Conservation (phyloP, 2,797 vertebrate species). For the Margarornis squamiger region DNA sequence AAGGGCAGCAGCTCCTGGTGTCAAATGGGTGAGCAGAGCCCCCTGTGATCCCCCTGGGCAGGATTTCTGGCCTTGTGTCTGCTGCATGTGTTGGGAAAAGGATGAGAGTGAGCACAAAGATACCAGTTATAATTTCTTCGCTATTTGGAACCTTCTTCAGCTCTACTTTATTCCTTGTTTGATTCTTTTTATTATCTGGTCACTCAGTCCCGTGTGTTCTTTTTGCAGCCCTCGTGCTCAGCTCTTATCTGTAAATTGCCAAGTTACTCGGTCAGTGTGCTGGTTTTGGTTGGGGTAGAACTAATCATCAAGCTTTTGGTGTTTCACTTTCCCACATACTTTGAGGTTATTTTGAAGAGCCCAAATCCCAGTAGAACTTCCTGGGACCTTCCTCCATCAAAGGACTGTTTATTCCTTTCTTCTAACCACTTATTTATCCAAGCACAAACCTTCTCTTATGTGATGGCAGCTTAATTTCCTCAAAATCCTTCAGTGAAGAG, state of each 20-base stretch:
- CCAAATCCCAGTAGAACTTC: not conserved
- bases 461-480: not conserved
- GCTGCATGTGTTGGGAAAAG: not conserved
- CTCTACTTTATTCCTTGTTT: not conserved
- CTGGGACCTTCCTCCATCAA: not conserved
- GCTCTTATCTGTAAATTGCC: not conserved
- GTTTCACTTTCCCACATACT: not conserved
- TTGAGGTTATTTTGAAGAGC: not conserved
- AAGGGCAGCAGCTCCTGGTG: not conserved
- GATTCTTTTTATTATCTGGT: fast-evolving
- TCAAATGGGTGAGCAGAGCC: not conserved
- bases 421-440: not conserved
- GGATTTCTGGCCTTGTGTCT: not conserved
- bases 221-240: not conserved
- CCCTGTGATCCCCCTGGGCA: not conserved
- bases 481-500: not conserved
- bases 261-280: not conserved
- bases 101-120: not conserved
- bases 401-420: not conserved
- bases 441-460: not conserved
- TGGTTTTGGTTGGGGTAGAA: not conserved
- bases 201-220: not conserved
- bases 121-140: fast-evolving
- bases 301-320: not conserved
- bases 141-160: not conserved